Evolutionary conservation across 2,797 vertebrate genomes (phyloP).

Genomic region (Streptopelia turtur): DNA sequence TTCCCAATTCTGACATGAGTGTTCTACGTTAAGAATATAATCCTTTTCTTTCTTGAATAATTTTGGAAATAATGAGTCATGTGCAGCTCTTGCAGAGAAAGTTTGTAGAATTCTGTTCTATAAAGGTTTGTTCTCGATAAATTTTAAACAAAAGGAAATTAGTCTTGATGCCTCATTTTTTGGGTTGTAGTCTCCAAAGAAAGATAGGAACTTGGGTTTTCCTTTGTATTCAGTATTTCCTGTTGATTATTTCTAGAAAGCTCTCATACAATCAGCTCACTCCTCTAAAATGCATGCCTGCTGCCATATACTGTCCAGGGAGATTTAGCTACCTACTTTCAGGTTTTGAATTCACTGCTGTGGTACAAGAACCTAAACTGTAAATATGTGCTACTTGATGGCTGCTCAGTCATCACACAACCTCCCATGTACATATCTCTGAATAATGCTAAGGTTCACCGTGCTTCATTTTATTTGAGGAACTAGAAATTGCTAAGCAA

Average conservation of each 20-base stretch:
- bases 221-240: not conserved
- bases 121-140: not conserved
- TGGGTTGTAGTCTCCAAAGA: not conserved
- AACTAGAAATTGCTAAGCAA: not conserved
- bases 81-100: not conserved
- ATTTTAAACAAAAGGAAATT: not conserved
- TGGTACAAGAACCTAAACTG: not conserved
- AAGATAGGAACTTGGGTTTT: not conserved
- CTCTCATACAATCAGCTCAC: not conserved
- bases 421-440: fast-evolving
- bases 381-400: not conserved
- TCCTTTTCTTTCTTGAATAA: not conserved
- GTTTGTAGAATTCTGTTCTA: not conserved
- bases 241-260: not conserved
- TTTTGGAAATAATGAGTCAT: not conserved
- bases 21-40: not conserved
- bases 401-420: not conserved
- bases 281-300: not conserved
- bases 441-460: fast-evolving
- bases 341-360: not conserved
- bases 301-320: not conserved
- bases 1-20: not conserved
- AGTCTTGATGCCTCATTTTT: not conserved
- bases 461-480: not conserved
- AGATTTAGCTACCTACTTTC: not conserved